Conservation (phyloP, 37 sponge, comb jelly and placozoan genomes). For the Trichoplax adhaerens region DNA sequence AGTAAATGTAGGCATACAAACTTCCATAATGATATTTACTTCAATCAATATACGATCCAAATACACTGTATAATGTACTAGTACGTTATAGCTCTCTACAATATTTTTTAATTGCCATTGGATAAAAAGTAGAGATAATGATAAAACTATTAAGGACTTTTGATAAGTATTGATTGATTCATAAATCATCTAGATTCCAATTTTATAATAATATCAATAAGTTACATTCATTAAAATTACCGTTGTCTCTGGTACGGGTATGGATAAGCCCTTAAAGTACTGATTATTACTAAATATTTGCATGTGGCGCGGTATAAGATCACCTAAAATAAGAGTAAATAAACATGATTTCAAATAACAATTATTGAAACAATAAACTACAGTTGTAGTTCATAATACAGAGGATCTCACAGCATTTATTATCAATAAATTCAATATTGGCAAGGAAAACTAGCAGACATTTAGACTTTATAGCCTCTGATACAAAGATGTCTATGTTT, state of each 20-base stretch:
- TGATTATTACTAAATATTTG: slow-evolving; percentile 63
- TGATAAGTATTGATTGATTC: background rate
- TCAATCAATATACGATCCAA: too few species aligned
- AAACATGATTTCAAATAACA: too few species aligned
- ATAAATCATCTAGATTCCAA: slow-evolving; percentile 2
- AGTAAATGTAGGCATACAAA: too few species aligned
- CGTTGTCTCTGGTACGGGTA: slow-evolving; percentile 51
- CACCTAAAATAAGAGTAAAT: slow-evolving; percentile 29
- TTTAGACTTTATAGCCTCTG: too few species aligned
- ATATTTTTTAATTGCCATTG: background rate
- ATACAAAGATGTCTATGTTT: too few species aligned
- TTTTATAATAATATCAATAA: background rate
- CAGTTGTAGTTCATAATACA: too few species aligned
- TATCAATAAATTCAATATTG: too few species aligned
- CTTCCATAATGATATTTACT: too few species aligned
- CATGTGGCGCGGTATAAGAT: slow-evolving; percentile 74
- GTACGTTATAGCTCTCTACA: background rate
- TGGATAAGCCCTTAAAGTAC: slow-evolving; percentile 62
- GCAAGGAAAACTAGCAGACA: too few species aligned
- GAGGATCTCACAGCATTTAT: too few species aligned
- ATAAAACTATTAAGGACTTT: background rate
- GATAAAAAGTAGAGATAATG: background rate
- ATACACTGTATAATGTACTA: slow-evolving; percentile 6
- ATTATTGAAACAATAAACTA: too few species aligned
- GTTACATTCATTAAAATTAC: slow-evolving; percentile 22